Conservation (phyloP, 2,888 invertebrate genomes). For the Alcis repandata region DNA sequence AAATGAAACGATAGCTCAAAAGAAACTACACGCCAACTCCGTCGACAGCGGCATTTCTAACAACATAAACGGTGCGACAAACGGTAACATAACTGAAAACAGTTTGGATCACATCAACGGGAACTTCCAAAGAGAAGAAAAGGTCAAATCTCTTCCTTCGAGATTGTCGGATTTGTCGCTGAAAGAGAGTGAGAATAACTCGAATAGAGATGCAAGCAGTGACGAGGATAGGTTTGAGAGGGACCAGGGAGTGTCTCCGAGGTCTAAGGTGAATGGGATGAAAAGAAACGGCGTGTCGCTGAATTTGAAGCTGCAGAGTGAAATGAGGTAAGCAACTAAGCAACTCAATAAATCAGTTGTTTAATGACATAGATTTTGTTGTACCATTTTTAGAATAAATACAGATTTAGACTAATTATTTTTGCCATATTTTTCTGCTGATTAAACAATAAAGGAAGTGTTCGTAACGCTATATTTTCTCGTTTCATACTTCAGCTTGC, state of each 20-base stretch:
- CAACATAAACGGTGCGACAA: slow-evolving; percentile 68
- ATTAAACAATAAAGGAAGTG: too few relatives aligned
- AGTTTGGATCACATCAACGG: slow-evolving; percentile 48
- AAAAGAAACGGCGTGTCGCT: slow-evolving; percentile 77
- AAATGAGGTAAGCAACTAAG: slow-evolving; percentile 72
- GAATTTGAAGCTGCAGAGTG: slow-evolving; percentile 78
- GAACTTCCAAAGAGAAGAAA: slow-evolving; percentile 58
- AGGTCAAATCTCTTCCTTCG: slow-evolving; percentile 64
- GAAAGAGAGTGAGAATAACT: slow-evolving; percentile 68
- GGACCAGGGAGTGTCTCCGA: slow-evolving; percentile 71
- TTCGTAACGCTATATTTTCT: too few relatives aligned
- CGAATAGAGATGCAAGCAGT: slow-evolving; percentile 69
- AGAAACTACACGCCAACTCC: slow-evolving; percentile 75
- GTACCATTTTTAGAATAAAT: too few relatives aligned
- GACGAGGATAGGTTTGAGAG: slow-evolving; percentile 78
- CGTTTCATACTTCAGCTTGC: too few relatives aligned
- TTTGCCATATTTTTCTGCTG: too few relatives aligned
- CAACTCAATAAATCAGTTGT: too few relatives aligned
- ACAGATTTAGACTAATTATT: too few relatives aligned
- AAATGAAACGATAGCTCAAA: slow-evolving; percentile 57
- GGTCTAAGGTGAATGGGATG: slow-evolving; percentile 59
- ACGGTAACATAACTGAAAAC: slow-evolving; percentile 48
- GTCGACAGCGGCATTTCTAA: slow-evolving; percentile 80
- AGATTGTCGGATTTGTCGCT: slow-evolving; percentile 74
- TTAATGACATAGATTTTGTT: too few relatives aligned